Percentiles rank a stretch among this genome's conserved stretches.
Conservation (phyloP, 2,797 vertebrate genomes). For the Hypotaenidia okinawae region DNA sequence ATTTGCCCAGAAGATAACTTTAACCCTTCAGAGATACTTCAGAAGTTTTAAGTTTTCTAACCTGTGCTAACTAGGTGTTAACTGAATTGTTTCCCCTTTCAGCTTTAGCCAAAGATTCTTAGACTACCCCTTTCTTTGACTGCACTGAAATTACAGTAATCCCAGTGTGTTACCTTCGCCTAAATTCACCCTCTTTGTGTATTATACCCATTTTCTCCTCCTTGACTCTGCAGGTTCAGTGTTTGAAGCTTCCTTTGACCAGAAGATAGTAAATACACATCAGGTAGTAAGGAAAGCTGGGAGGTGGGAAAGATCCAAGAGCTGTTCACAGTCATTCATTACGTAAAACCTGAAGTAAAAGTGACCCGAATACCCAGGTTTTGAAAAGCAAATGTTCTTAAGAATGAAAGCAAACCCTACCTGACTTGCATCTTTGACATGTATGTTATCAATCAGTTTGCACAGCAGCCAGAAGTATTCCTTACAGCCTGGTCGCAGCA, state of each 20-base stretch:
- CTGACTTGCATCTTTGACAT: constrained; percentile 98
- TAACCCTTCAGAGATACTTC: background rate
- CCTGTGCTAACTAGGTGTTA: background rate
- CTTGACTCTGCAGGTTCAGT: background rate
- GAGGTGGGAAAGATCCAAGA: background rate
- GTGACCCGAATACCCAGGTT: background rate
- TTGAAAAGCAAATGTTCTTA: background rate
- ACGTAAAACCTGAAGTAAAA: background rate
- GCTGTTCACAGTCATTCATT: background rate
- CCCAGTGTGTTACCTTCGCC: background rate
- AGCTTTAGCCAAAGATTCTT: background rate
- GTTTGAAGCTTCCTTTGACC: background rate
- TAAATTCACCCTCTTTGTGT: background rate
- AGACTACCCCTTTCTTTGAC: background rate
- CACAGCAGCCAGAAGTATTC: constrained; percentile 99
- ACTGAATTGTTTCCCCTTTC: background rate
- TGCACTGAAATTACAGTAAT: background rate
- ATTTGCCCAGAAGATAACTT: background rate
- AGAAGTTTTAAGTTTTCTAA: background rate
- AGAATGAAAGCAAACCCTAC: constrained; percentile 75
- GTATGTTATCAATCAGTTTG: constrained; percentile 99
- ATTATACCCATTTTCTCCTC: background rate
- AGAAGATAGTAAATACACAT: background rate
- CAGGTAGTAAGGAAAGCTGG: background rate
- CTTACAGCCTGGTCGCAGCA: constrained; percentile 93